phyloP scores from a whole-genome alignment of 2,888 invertebrate genomes.

The Pseudeuparius sepicola region DNA sequence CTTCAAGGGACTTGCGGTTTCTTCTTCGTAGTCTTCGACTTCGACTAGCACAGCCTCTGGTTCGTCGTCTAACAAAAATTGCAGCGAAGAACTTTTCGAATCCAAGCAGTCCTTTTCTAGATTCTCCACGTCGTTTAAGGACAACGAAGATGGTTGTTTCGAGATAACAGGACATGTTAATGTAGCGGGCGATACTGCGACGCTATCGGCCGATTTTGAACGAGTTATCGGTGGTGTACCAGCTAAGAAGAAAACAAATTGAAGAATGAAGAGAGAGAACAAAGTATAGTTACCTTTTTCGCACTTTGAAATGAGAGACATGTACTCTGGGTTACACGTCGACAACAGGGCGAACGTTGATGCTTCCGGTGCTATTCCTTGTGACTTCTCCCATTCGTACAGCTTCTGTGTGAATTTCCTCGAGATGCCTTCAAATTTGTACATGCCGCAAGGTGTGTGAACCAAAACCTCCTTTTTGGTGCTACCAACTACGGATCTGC shows the following conservation, averaged over 20 bases:
- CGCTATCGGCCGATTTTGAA: constrained; percentile 69
- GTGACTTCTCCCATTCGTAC: constrained; percentile 87
- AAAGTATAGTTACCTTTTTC: too few species aligned
- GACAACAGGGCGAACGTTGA: constrained; percentile 73
- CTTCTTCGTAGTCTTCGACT: constrained; percentile 69
- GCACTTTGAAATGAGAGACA: constrained; percentile 4
- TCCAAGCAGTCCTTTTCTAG: constrained; percentile 43
- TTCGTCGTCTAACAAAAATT: constrained; percentile 36
- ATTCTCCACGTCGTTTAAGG: constrained; percentile 62
- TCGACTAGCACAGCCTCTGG: constrained; percentile 72
- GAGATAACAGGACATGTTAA: constrained; percentile 43
- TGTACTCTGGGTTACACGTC: constrained; percentile 39
- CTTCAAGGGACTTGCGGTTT: constrained; percentile 64
- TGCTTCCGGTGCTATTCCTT: constrained; percentile 70
- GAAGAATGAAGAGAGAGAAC: too few species aligned
- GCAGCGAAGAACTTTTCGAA: constrained; percentile 31
- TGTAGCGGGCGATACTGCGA: constrained; percentile 41
- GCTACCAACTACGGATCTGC: constrained; percentile 45
- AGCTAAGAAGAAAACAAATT: constrained; percentile 9
- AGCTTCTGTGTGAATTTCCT: constrained; percentile 81
- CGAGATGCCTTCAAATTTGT: constrained; percentile 78
- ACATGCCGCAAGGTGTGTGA: constrained; percentile 72
- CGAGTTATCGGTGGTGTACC: constrained; percentile 43
- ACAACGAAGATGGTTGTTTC: constrained; percentile 63
- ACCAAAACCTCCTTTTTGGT: constrained; percentile 65